Percentiles rank a stretch among this genome's conserved stretches.
Conservation (phyloP, 2,113 vertebrate genomes). For the Labeo catla region DNA sequence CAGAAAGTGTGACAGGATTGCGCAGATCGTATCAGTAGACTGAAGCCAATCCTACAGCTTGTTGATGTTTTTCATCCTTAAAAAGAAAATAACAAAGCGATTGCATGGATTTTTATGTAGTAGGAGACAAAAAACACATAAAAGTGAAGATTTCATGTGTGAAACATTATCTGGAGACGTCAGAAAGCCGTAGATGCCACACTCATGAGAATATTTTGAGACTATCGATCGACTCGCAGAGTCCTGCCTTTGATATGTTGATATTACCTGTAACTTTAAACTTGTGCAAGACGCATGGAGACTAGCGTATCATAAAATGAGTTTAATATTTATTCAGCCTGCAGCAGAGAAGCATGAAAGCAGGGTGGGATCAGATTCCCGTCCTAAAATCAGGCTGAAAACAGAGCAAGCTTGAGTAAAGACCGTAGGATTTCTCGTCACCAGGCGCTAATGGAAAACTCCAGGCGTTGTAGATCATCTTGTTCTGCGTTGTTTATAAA, state of each 20-base stretch:
- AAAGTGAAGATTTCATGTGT: neutral
- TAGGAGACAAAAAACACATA: neutral
- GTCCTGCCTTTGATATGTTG: neutral
- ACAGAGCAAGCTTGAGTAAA: neutral
- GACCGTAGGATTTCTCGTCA: neutral
- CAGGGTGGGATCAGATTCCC: neutral
- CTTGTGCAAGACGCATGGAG: neutral
- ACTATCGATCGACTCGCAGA: neutral
- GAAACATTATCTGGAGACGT: neutral
- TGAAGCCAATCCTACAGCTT: too few species aligned
- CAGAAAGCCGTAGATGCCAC: neutral
- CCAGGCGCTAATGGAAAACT: neutral
- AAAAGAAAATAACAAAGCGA: neutral
- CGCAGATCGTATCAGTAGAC: neutral
- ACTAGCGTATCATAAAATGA: neutral
- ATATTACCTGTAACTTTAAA: neutral
- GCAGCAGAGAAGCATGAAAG: neutral
- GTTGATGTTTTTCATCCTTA: neutral
- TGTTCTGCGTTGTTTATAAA: neutral
- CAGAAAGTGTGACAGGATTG: neutral
- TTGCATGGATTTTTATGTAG: neutral
- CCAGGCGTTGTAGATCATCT: neutral
- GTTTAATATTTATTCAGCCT: neutral
- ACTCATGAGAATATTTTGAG: neutral
- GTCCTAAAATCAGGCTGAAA: neutral